Evolutionary conservation across 2,113 vertebrate species (phyloP).

Genomic region (Podilymbus podiceps): DNA sequence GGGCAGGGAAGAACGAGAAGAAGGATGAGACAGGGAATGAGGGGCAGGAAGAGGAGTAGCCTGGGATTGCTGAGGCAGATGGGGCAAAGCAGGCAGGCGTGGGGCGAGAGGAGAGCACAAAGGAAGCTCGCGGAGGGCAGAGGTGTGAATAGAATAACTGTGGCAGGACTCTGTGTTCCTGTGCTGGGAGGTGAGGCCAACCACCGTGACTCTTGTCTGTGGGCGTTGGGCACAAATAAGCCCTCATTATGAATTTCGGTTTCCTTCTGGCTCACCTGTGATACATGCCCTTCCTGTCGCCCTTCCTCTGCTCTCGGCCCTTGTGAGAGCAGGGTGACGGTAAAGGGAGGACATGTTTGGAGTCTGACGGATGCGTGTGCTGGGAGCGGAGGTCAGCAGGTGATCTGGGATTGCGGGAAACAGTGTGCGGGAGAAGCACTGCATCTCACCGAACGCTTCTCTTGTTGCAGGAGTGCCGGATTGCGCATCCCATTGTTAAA

Average conservation of each 20-base stretch:
- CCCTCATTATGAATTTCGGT: fast-evolving
- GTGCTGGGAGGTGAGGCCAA: not conserved
- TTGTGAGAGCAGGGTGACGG: not conserved
- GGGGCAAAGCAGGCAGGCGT: fast-evolving
- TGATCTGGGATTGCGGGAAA: not conserved
- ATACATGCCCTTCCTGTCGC: not conserved
- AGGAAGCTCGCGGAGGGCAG: not conserved
- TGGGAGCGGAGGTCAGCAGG: not conserved
- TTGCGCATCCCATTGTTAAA: slow-evolving; percentile 81
- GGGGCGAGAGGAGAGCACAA: not conserved
- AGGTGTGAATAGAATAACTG: not conserved
- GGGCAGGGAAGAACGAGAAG: not conserved
- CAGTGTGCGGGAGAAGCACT: fast-evolving
- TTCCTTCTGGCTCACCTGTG: not conserved
- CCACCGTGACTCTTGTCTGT: not conserved
- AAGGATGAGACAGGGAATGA: not conserved
- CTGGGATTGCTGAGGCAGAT: not conserved
- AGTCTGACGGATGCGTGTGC: not conserved
- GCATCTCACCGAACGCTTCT: not conserved
- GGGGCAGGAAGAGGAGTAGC: not conserved
- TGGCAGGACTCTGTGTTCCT: not conserved
- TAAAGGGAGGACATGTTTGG: not conserved
- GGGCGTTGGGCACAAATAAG: not conserved
- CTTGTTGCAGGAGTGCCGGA: slow-evolving; percentile 77
- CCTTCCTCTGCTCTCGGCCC: not conserved